Evolutionary conservation across 2,888 invertebrate species (phyloP), one percentile per base, ranked within the genome.

Genomic region (Lepidochrysops patricia): DNA sequence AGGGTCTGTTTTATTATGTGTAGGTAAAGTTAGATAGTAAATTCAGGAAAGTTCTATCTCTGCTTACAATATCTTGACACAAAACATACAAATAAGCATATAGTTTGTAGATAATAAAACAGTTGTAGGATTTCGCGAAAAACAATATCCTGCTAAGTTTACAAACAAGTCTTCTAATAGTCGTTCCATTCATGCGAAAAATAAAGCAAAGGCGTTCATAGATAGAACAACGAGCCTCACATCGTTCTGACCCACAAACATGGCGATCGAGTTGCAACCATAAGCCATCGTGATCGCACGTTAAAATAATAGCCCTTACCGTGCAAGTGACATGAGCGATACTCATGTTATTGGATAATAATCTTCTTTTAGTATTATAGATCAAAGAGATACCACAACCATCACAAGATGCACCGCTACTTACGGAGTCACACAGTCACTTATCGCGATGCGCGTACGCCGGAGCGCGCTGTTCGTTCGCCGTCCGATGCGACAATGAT

Each of bases 401-500:
- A 68, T 66, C 65, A 63, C 66, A 62, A 64, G 58, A 63, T 70
- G 70, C 67, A 62, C 59, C 72, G 67, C 71, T 76, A 75, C 76
- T 74, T 71, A 72, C 68, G 65, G 67, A 67, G 67, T 68, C 65
- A 66, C 67, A 72, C 63, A 61, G 60, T 52, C 19, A 63, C 49
- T 65, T 65, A 67, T 67, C 65, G 43, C 61, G 64, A 48, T 66
- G 66, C 82, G 81, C 79, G 80, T 76, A 81, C 84, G 82, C 78
- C 71, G 73, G 73, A 70, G 71, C 75, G 82, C 80, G 81, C 88
- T 83, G 84, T 85, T 85, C 84, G 83, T 76, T 74, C 74, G 83
- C 86, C 76, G 82, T 77, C 73, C 80, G 77, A 74, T 76, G 81
- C 80, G 82, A 86, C 86, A 88, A 84, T 89, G 88, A 65, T 71